Evolutionary conservation across 2,888 invertebrate genomes (phyloP).

Genomic region (Troilus luridus): DNA sequence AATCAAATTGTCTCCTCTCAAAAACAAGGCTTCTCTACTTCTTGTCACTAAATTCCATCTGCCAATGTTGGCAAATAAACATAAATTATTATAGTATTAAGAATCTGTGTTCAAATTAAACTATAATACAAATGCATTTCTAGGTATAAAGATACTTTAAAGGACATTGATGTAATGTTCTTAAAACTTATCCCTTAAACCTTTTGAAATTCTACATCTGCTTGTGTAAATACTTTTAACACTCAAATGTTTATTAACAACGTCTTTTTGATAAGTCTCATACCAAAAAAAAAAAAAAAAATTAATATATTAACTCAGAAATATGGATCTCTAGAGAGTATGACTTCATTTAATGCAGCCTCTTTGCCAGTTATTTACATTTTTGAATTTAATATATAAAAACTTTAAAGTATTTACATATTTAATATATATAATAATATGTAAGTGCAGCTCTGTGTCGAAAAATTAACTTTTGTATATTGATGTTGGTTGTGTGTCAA

Average conservation of each 20-base stretch:
- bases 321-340: conserved; percentile 58
- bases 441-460: conserved; percentile 50
- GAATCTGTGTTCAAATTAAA: conserved; percentile 49
- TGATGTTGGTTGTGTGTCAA: conserved; percentile 51
- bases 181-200: conserved; percentile 16
- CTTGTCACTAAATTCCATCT: background rate
- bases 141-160: conserved; percentile 28
- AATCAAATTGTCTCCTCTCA: background rate
- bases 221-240: conserved; percentile 30
- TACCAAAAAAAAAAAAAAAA: conserved; percentile 54
- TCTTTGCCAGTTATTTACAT: conserved; percentile 51
- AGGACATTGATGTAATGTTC: conserved; percentile 6
- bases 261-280: conserved; percentile 56
- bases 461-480: conserved; percentile 54
- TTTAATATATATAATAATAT: conserved; percentile 25
- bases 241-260: conserved; percentile 52
- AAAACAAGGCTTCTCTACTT: conserved; percentile 25
- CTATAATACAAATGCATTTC: conserved; percentile 40
- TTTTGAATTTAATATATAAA: conserved; percentile 50
- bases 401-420: conserved; percentile 51
- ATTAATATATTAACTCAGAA: conserved; percentile 50
- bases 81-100: conserved; percentile 44
- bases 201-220: conserved; percentile 2
- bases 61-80: conserved; percentile 12
- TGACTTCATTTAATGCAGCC: conserved; percentile 52